Evolutionary conservation across 2,113 vertebrate genomes (phyloP).

Genomic region (Clarias magur): DNA sequence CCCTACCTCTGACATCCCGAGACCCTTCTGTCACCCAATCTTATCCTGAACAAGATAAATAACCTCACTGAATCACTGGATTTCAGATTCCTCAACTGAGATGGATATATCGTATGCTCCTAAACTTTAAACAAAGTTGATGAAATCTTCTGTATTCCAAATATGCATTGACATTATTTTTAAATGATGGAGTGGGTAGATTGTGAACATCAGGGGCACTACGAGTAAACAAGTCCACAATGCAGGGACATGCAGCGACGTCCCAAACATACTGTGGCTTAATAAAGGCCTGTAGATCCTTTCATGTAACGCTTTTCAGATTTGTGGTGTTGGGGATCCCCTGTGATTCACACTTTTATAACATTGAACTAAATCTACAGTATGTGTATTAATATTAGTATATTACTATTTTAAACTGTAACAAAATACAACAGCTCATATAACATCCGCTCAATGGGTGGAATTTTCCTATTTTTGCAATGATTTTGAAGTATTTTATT

Average conservation of each 20-base stretch:
- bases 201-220: background rate
- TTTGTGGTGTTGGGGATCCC: background rate
- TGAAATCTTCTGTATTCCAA: background rate
- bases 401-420: background rate
- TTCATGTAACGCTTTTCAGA: background rate
- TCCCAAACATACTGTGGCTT: background rate
- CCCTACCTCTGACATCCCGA: constrained; percentile 42
- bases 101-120: background rate
- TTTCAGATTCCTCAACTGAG: background rate
- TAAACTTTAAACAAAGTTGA: background rate
- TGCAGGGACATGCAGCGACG: background rate
- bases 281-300: background rate
- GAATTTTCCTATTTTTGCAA: background rate
- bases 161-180: constrained; percentile 11
- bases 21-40: constrained; percentile 31
- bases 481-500: too few species aligned
- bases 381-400: background rate
- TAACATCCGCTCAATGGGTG: background rate
- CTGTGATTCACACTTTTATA: background rate
- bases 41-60: constrained; percentile 28
- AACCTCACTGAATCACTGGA: background rate
- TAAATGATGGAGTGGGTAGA: background rate
- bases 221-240: background rate
- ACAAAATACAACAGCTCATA: background rate
- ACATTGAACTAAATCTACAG: background rate